Base-by-base conservation (phyloP, 1,140 invertebrate species). In the Solenopsis invicta region DNA sequence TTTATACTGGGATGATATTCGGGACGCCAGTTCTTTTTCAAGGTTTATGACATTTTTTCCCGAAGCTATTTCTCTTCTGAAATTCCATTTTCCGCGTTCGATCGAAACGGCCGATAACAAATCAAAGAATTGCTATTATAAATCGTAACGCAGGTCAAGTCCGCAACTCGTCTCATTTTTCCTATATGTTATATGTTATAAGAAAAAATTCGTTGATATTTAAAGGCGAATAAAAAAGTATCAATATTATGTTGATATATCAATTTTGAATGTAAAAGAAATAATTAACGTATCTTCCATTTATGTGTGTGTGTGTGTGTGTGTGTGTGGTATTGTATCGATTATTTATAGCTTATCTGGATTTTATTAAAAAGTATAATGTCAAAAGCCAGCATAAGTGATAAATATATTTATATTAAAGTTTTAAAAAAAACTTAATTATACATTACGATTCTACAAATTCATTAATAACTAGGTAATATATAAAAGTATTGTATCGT, bases 141-240 rank as follows among this genome's bases (percentile, higher is more conserved):
- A 87, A 87, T 86, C 87, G 87, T 90, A 85, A 92, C 90, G 89
- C 89, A 89, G 93, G 91, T 94, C 93, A 94, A 93, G 88, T 87
- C 69, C 66, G 61, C 77, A 66, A 59, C 56, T 56, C 45, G 80
- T 34, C 61, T 82, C 69, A 78, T n/a, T 87, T 90, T 75, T 67
- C 67, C 18, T 24, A 59, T 56, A 62, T 62, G 48, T 29, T 69
- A 62, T 64, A 56, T 24, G 16, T 48, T 66, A 9, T 29, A 29
- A 52, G 16, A 3, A 34, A 67, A 48, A 89, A 86, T 80, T 62
- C 8, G 48, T 24, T 52, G 12, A 75, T 56, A 81, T 81, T 81
- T 56, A 41, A 80, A 78, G 12, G 24, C 18, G 13, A 67, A 67
- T 4, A 8, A 0, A 13, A 34, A 67, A 71, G 29, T 67, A n/a